Evolutionary conservation across 2,797 vertebrate species (phyloP).

Genomic region (Melanitta fusca): DNA sequence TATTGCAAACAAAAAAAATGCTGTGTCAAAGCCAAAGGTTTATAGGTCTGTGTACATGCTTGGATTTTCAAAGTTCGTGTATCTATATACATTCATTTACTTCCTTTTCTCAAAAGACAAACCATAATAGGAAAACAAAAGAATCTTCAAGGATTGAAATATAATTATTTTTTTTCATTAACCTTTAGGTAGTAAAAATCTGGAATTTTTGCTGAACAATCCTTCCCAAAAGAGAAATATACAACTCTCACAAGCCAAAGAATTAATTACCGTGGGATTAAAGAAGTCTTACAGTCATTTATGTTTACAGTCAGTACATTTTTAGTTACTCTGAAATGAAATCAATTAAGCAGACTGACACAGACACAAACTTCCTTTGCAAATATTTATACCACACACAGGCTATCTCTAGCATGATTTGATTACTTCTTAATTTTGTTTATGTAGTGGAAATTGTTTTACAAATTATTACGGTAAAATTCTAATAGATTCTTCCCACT

Average conservation of each 20-base stretch:
- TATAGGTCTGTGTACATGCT: background rate
- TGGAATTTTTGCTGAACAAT: background rate
- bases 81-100: background rate
- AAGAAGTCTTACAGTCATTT: background rate
- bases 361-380: background rate
- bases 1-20: background rate
- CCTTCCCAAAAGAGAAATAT: background rate
- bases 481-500: background rate
- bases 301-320: background rate
- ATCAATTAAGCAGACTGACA: background rate
- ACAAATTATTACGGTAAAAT: background rate
- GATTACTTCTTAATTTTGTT: background rate
- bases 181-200: background rate
- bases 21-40: background rate
- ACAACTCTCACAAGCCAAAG: background rate
- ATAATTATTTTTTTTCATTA: background rate
- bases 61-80: background rate
- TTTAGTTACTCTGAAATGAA: background rate
- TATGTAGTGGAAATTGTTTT: background rate
- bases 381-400: background rate
- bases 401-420: background rate
- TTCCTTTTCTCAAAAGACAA: background rate
- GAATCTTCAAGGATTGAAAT: background rate
- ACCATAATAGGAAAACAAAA: background rate
- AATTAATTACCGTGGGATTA: background rate